Evolutionary conservation across 53 echinoderm and acorn worm genomes (phyloP), one percentile per base, ranked within the genome.

Genomic region (Luidia sarsii): DNA sequence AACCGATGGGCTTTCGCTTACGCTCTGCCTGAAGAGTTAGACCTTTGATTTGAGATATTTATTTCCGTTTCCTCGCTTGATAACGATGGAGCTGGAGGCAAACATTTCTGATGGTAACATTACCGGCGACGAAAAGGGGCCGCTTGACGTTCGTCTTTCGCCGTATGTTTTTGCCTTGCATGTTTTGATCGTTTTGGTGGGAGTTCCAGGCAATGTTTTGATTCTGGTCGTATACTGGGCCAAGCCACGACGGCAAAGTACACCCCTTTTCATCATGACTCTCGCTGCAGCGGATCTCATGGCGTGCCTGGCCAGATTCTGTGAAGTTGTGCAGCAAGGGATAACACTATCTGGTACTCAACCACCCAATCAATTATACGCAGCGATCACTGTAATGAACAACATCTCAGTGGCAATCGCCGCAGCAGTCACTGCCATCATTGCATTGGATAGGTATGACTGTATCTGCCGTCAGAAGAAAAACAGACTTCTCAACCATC

Each of bases 271-370:
- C 31, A 81, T 89, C 72, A 79, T 89, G 36, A 57, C 80, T 23
- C 85, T 85, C 21, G 85, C 89, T 18, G 48, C 80, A n/a, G 72
- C 71, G 3, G 89, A 89, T 39, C 81, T 89, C 24, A 45, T 89
- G 4, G 70, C 65, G n/a, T 80, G 85, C 82, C 27, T 82, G 15
- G 72, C 57, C 8, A 81, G 81, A 2, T 38, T 65, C 19, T 33
- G 50, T 9, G 87, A 81, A 20, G 71, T 81, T 45, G 34, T 87
- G 3, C 9, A 20, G 21, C 37, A 43, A 7, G 30, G 21, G 11
- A 6, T 45, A 0, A 29, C 24, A 32, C 23, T 87, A 52, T 21
- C 43, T 23, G 81, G 52, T 62, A 11, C 33, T 29, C 1, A 10
- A n/a, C 41, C 63, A 32, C 55, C 21, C 19, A 4, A 22, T 32